These are phyloP conservation scores for Mystacornis crossleyi DNA, from an alignment of 2,113 vertebrate species.

Conservation along the genomic window DNA sequence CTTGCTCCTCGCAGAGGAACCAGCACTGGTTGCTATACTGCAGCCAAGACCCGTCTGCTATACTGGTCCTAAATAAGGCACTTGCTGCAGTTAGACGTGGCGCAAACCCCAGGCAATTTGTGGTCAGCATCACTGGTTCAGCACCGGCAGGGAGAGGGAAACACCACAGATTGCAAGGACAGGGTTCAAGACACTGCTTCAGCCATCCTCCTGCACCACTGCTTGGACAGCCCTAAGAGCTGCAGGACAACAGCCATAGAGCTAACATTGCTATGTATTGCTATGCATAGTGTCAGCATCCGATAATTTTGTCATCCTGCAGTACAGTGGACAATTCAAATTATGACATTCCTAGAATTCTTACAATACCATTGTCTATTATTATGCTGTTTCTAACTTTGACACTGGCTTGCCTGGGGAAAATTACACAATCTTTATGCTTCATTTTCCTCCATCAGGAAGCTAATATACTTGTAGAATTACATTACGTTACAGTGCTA, in stretches of 20 bases:
- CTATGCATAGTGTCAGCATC: neutral
- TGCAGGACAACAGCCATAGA: neutral
- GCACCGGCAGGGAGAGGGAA: neutral
- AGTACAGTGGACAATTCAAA: neutral
- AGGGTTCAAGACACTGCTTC: neutral
- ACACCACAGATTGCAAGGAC: neutral
- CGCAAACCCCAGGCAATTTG: too few relatives aligned
- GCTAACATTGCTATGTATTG: neutral
- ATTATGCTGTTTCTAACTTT: neutral
- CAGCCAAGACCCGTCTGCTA: too few relatives aligned
- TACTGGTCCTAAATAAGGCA: too few relatives aligned
- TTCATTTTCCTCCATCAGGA: constrained; percentile 40
- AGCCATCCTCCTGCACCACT: neutral
- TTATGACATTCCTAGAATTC: neutral
- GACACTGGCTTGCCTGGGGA: neutral
- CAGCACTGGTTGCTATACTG: too few relatives aligned
- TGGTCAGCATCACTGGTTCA: too few relatives aligned
- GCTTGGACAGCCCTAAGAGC: neutral
- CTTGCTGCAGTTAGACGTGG: too few relatives aligned
- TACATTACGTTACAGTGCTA: constrained; percentile 5
- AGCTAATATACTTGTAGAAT: constrained; percentile 47
- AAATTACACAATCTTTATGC: constrained; percentile 14
- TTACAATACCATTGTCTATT: neutral
- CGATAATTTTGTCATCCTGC: neutral
- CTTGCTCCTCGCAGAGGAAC: too few relatives aligned